Evolutionary conservation across 2,797 vertebrate genomes (phyloP).

Genomic region (Mormyrus proboscirostris): DNA sequence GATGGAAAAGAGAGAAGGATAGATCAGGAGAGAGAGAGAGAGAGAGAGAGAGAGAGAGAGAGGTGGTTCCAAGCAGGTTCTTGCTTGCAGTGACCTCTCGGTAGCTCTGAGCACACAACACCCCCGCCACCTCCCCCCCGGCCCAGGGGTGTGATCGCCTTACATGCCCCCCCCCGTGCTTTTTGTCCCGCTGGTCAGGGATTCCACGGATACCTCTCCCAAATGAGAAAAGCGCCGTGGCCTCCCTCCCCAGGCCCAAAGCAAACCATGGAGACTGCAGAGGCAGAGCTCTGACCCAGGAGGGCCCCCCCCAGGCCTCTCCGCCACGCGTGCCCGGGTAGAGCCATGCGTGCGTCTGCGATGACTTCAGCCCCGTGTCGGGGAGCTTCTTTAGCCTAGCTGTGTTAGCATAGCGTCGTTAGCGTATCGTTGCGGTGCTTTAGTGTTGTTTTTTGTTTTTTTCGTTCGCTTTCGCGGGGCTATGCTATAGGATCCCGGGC

Average conservation of each 20-base stretch:
- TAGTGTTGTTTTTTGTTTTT: constrained; percentile 1
- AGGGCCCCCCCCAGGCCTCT: constrained; percentile 8
- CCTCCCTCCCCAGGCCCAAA: constrained; percentile 46
- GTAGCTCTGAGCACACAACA: not conserved
- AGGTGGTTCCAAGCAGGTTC: not conserved
- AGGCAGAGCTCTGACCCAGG: constrained; percentile 51
- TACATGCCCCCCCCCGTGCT: constrained; percentile 60
- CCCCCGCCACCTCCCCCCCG: constrained; percentile 21
- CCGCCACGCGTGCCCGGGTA: constrained; percentile 25
- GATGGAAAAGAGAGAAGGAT: not conserved
- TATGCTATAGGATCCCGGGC: not conserved
- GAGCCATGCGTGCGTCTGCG: constrained; percentile 19
- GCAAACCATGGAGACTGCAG: constrained; percentile 60
- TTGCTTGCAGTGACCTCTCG: not conserved
- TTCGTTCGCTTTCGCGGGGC: not conserved
- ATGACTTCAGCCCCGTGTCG: constrained; percentile 23
- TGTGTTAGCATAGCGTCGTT: not conserved
- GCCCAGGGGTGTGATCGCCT: constrained; percentile 46
- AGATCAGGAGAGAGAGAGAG: not conserved
- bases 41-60: not conserved
- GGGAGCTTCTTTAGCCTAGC: not conserved
- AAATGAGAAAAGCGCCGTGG: constrained; percentile 61
- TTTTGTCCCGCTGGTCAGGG: constrained; percentile 58
- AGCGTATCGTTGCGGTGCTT: not conserved
- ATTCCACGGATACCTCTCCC: constrained; percentile 80